phyloP scores from a whole-genome alignment of 1,140 invertebrate species.

The Orius laevigatus region DNA sequence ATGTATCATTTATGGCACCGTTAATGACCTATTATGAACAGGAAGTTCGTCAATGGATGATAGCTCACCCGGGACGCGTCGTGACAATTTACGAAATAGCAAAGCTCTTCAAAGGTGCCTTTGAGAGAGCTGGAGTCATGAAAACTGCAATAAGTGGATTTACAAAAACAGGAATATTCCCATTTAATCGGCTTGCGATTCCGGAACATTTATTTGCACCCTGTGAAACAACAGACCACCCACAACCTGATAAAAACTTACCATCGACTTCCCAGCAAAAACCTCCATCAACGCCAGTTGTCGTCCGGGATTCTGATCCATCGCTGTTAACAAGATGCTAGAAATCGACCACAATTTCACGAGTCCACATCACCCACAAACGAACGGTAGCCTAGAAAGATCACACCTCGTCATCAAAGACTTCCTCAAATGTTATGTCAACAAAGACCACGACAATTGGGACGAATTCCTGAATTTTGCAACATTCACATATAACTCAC shows the following conservation, averaged over 20 bases:
- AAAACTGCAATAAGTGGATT: slow-evolving; percentile 24
- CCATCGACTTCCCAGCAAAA: too few species aligned
- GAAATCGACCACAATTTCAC: too few species aligned
- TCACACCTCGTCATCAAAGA: background rate
- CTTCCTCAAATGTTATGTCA: background rate
- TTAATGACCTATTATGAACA: slow-evolving; percentile 18
- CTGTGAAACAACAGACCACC: slow-evolving; percentile 1
- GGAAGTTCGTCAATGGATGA: slow-evolving; percentile 28
- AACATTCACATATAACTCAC: background rate
- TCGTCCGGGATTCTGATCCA: too few species aligned
- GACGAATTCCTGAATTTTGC: slow-evolving; percentile 5
- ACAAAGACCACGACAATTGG: background rate
- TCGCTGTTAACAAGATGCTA: too few species aligned
- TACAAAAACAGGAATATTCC: slow-evolving; percentile 23
- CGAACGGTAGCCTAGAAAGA: background rate
- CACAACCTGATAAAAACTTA: too few species aligned
- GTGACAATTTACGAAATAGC: slow-evolving; percentile 22
- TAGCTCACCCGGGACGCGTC: slow-evolving; percentile 20
- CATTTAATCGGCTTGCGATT: slow-evolving; percentile 22
- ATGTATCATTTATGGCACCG: slow-evolving; percentile 23
- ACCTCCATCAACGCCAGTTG: too few species aligned
- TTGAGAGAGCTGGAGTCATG: slow-evolving; percentile 22
- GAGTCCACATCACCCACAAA: background rate
- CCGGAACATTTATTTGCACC: slow-evolving; percentile 12
- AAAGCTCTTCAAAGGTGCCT: slow-evolving; percentile 22